Conservation (phyloP, 1,140 invertebrate species). For the Magallana angulata region DNA sequence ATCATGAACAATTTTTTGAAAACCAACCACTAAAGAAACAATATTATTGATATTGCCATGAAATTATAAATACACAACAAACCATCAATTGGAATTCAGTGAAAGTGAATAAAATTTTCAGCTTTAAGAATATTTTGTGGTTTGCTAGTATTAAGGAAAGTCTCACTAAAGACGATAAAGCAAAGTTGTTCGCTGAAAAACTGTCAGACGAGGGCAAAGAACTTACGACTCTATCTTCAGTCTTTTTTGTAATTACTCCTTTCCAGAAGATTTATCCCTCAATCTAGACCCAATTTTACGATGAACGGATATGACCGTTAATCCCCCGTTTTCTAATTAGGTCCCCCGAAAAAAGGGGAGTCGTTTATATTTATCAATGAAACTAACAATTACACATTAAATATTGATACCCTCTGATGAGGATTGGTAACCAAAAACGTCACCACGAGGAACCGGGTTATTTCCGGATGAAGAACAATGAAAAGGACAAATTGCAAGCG, state of each 20-base stretch:
- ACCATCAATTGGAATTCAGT: too few species aligned
- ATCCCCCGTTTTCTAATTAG: conserved; percentile 6
- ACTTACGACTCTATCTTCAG: too few species aligned
- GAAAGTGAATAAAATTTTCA: too few species aligned
- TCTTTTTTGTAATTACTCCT: neutral
- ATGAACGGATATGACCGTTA: conserved; percentile 10
- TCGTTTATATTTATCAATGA: conserved; percentile 37
- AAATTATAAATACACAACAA: too few species aligned
- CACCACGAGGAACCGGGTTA: neutral
- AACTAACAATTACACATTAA: conserved; percentile 38
- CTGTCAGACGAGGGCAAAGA: too few species aligned
- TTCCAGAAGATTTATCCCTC: conserved; percentile 27
- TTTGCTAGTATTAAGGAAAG: too few species aligned
- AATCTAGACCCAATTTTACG: conserved; percentile 24
- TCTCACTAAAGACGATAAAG: too few species aligned
- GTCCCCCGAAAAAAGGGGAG: neutral
- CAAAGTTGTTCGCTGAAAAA: too few species aligned
- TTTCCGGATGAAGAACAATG: conserved; percentile 3
- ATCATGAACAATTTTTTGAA: too few species aligned
- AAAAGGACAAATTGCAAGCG: neutral
- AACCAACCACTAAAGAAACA: too few species aligned
- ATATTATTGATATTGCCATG: too few species aligned
- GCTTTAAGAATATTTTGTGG: too few species aligned
- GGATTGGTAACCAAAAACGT: conserved; percentile 6
- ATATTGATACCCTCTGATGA: conserved; percentile 17